Percentiles rank a stretch among this genome's conserved stretches.
Conservation (phyloP, 2,113 vertebrate genomes). For the Pantherophis guttatus region DNA sequence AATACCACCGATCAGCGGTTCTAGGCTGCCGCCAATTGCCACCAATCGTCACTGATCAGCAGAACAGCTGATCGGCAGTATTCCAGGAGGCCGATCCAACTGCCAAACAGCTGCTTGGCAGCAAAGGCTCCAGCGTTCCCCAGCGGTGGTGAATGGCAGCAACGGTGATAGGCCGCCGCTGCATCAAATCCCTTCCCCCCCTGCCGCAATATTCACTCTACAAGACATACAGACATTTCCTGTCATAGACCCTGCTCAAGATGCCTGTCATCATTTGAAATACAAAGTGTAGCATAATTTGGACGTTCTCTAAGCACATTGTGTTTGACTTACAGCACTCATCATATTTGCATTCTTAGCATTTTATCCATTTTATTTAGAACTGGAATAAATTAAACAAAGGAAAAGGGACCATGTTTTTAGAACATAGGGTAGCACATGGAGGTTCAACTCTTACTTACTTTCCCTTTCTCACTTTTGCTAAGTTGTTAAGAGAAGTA, state of each 20-base stretch:
- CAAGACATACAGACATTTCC: too few relatives aligned
- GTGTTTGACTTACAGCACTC: not conserved
- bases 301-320: not conserved
- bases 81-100: too few relatives aligned
- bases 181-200: too few relatives aligned
- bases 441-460: not conserved
- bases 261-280: not conserved
- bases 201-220: too few relatives aligned
- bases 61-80: too few relatives aligned
- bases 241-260: not conserved
- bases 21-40: too few relatives aligned
- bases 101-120: too few relatives aligned
- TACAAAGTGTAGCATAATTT: not conserved
- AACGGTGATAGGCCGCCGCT: too few relatives aligned
- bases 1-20: too few relatives aligned
- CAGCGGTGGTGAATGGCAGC: too few relatives aligned
- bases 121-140: too few relatives aligned
- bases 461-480: constrained; percentile 45
- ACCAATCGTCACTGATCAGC: too few relatives aligned
- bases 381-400: not conserved
- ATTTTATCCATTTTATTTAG: not conserved
- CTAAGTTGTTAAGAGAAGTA: constrained; percentile 60
- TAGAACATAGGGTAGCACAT: not conserved
- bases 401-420: not conserved
- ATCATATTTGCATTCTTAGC: not conserved